Evolutionary conservation across 2,888 invertebrate species (phyloP).

Genomic region (Papilio protenor): DNA sequence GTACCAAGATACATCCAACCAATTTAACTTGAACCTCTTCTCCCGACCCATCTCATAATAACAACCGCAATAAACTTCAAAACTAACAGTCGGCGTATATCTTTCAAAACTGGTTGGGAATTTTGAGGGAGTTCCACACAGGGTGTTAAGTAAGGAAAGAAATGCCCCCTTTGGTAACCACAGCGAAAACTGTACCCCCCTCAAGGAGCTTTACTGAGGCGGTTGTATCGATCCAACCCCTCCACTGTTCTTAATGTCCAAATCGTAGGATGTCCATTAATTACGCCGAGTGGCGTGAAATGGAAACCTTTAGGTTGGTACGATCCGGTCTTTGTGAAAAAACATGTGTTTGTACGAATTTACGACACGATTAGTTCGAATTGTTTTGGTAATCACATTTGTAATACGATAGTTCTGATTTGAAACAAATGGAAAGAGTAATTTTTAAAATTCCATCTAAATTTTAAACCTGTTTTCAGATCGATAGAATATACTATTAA

Average conservation of each 20-base stretch:
- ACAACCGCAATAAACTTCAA: conserved; percentile 51
- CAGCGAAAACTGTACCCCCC: conserved; percentile 61
- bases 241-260: conserved; percentile 76
- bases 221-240: conserved; percentile 72
- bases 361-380: conserved; percentile 51
- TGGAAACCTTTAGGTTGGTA: conserved; percentile 63
- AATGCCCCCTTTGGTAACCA: conserved; percentile 64
- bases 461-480: background rate
- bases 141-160: conserved; percentile 77
- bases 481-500: background rate
- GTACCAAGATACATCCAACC: conserved; percentile 67
- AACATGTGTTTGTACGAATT: conserved; percentile 52
- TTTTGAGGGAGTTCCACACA: conserved; percentile 48
- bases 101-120: conserved; percentile 61
- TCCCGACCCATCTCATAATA: conserved; percentile 51
- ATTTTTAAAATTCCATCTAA: background rate
- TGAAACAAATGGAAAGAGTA: background rate
- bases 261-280: conserved; percentile 78
- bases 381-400: background rate
- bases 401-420: background rate
- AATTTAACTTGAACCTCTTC: conserved; percentile 54
- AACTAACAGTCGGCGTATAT: conserved; percentile 65
- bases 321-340: conserved; percentile 39
- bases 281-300: conserved; percentile 70
- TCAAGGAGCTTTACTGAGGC: conserved; percentile 70